Conservation (phyloP, 2,113 vertebrate species). For the Caretta caretta region DNA sequence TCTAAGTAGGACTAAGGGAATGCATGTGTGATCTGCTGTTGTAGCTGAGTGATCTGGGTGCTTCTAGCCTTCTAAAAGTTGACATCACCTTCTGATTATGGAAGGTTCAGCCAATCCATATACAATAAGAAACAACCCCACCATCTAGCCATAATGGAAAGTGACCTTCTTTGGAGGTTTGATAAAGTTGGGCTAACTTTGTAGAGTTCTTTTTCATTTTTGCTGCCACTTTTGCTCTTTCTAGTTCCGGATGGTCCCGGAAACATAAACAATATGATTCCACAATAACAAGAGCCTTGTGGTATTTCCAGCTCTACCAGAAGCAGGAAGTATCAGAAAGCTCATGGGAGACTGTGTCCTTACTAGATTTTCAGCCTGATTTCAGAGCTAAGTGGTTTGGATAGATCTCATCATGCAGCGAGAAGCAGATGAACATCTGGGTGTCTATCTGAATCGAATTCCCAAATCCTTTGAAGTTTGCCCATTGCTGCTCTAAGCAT, state of each 20-base stretch:
- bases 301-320: not conserved
- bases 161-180: not conserved
- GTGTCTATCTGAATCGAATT: not conserved
- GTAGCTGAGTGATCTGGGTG: no score
- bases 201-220: not conserved
- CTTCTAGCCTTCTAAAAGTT: not conserved
- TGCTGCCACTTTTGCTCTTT: not conserved
- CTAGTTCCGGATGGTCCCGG: not conserved
- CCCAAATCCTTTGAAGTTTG: not conserved
- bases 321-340: not conserved
- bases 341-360: not conserved
- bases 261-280: not conserved
- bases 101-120: not conserved
- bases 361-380: not conserved
- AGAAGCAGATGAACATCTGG: not conserved
- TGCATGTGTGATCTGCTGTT: not conserved
- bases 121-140: not conserved
- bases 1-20: not conserved
- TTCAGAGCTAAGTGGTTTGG: not conserved
- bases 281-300: not conserved
- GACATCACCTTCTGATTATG: not conserved
- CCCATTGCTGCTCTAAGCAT: not conserved
- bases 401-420: not conserved
- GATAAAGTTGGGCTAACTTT: not conserved
- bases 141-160: not conserved